Base-by-base conservation (phyloP, 1,140 invertebrate genomes). In the Scylla paramamosain region DNA sequence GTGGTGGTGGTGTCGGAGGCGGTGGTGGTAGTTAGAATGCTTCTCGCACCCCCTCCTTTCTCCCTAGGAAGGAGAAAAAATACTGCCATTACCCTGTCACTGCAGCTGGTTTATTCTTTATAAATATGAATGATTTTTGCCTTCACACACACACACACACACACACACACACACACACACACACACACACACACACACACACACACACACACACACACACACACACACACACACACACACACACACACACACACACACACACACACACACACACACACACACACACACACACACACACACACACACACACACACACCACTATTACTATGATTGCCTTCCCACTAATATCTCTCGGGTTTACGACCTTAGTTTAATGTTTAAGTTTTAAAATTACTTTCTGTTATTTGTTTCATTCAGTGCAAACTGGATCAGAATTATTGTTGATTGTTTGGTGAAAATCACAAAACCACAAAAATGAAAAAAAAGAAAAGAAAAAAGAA, bases 131-230 rank as follows among this genome's bases (percentile, higher is more conserved):
- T 77, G 67, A 77, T 77, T 77, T 77, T 77, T 77, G n/a, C 10
- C 52, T 8, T 10, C 0, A 84, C 4, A 84, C 83, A 84, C 31
- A 28, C 31, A 32, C 83, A 28, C 83, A 84, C 83, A 84, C 83
- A 84, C 83, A 29, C 83, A 28, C n/a, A 84, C 83, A 84, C 83
- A 84, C 83, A 84, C 83, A 84, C 83, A 87, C 84, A 87, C 84
- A 87, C 84, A 87, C 84, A 87, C 84, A 87, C 84, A 87, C 84
- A 87, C 84, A 87, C 84, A 87, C 84, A 87, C 84, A 87, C 84
- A 87, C 84, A 87, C 83, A 87, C 84, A 87, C 84, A 87, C 83
- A 84, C 83, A 84, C 83, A 84, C 83, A 84, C 83, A 84, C 83
- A 84, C 83, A 84, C 28, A 39, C 39, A 39, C 39, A 39, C 39